Conservation (phyloP, 2,113 vertebrate species). For the Holacanthus passer region DNA sequence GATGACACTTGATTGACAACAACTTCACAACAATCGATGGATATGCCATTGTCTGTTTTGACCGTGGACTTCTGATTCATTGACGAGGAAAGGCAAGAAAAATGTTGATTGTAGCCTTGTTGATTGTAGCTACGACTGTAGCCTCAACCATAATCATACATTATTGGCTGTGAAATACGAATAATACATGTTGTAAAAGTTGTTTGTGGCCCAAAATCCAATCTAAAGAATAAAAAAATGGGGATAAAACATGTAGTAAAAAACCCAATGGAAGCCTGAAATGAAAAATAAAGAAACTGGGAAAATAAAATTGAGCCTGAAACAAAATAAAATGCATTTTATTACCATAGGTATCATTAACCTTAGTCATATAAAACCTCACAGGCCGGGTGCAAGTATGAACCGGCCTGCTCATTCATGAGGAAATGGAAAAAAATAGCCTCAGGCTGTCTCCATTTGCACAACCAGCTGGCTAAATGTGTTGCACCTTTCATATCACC, state of each 20-base stretch:
- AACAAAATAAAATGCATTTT: slow-evolving; percentile 10
- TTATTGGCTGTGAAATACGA: slow-evolving; percentile 13
- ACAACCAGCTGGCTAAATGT: slow-evolving; percentile 55
- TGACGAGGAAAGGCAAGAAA: neutral
- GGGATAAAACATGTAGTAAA: neutral
- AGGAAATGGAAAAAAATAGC: slow-evolving; percentile 52
- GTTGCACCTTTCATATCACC: slow-evolving; percentile 51
- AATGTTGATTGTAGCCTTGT: neutral
- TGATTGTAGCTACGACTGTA: neutral
- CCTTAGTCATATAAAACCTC: slow-evolving; percentile 5
- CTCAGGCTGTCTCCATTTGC: slow-evolving; percentile 37
- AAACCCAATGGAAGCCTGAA: neutral
- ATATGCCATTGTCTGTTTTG: neutral
- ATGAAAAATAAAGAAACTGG: neutral
- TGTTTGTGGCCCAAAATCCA: neutral
- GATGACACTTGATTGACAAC: slow-evolving; percentile 24
- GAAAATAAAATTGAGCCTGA: neutral
- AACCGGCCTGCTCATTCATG: slow-evolving; percentile 37
- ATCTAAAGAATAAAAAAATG: neutral
- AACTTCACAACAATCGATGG: slow-evolving; percentile 20
- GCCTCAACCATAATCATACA: neutral
- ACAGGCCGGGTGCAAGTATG: slow-evolving; percentile 24
- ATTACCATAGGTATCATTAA: slow-evolving; percentile 29
- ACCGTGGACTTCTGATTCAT: slow-evolving; percentile 7
- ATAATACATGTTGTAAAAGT: neutral